Conservation (phyloP, 2,888 invertebrate genomes). For the Cephus runcator region DNA sequence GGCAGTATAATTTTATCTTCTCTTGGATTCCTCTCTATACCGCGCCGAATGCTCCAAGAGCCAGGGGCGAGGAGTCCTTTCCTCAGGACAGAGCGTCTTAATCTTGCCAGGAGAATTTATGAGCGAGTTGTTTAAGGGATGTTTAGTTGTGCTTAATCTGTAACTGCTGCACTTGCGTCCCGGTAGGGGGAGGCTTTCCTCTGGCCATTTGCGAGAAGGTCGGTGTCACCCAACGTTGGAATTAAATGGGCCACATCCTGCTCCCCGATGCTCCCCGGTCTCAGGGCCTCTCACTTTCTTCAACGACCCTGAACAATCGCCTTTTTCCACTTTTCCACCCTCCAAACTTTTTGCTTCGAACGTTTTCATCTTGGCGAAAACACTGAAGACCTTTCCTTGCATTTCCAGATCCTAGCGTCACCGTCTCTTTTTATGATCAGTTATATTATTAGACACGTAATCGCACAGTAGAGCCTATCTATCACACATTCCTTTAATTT, state of each 20-base stretch:
- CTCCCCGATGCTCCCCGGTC: not conserved
- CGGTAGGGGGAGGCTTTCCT: slow-evolving; percentile 9
- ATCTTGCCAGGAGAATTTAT: slow-evolving; percentile 51
- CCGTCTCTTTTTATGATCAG: not conserved
- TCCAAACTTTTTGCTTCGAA: slow-evolving; percentile 4
- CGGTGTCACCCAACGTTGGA: slow-evolving; percentile 14
- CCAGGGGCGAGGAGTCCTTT: slow-evolving; percentile 17
- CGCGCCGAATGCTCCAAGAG: not conserved
- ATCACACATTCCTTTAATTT: not conserved
- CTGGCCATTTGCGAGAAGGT: slow-evolving; percentile 12
- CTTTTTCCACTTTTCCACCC: slow-evolving; percentile 9
- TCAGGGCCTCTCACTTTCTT: slow-evolving; percentile 3
- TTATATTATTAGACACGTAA: not conserved
- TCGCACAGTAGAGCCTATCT: not conserved
- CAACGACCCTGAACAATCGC: slow-evolving; percentile 7
- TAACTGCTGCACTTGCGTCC: slow-evolving; percentile 42
- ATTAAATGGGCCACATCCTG: slow-evolving; percentile 24
- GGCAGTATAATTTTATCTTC: not conserved
- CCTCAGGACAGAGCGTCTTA: slow-evolving; percentile 43
- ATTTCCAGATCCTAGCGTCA: not conserved
- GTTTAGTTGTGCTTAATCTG: slow-evolving; percentile 56
- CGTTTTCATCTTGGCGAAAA: slow-evolving; percentile 1
- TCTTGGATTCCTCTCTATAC: not conserved
- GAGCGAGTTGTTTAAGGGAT: slow-evolving; percentile 51
- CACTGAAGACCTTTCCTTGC: not conserved